Percentiles rank a stretch among this genome's conserved stretches.
Conservation (phyloP, 1,140 invertebrate species). For the Lutraria rhynchaena region DNA sequence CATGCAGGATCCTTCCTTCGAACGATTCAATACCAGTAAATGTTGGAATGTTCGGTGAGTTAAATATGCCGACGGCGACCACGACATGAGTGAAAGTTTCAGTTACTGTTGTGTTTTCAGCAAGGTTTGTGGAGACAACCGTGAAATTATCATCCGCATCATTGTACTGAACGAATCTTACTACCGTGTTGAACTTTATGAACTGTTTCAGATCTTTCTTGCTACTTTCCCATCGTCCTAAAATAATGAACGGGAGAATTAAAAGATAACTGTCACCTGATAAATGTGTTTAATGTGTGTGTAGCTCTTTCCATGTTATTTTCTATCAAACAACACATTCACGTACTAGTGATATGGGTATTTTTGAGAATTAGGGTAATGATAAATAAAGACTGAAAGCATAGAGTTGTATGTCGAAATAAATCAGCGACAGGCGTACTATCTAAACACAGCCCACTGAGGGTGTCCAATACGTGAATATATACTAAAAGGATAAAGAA, state of each 20-base stretch:
- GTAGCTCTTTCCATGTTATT: too few species aligned
- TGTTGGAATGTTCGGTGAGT: constrained; percentile 17
- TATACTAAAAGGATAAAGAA: too few species aligned
- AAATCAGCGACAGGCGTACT: too few species aligned
- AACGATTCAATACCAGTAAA: constrained; percentile 43
- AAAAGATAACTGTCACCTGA: background rate
- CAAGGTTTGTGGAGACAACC: constrained; percentile 21
- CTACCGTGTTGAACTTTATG: constrained; percentile 36
- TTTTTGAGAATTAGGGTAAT: too few species aligned
- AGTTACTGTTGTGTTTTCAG: background rate
- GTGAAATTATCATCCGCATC: constrained; percentile 36
- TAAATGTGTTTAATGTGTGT: too few species aligned
- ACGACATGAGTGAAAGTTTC: constrained; percentile 51
- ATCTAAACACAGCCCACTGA: too few species aligned
- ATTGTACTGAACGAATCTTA: constrained; percentile 48
- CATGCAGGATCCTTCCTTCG: constrained; percentile 44
- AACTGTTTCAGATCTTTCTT: constrained; percentile 22
- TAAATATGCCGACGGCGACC: constrained; percentile 42
- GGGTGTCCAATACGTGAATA: too few species aligned
- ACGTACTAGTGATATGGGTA: too few species aligned
- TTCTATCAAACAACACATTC: too few species aligned
- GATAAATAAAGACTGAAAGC: too few species aligned
- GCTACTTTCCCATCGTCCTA: constrained; percentile 22
- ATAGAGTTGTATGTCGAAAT: too few species aligned
- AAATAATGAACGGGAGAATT: background rate